A percentile compares a stretch with the other conserved stretches of the same genome.
Evolutionary conservation across 2,797 vertebrate genomes (phyloP).

Genomic region (Helicolenus hilgendorfi): DNA sequence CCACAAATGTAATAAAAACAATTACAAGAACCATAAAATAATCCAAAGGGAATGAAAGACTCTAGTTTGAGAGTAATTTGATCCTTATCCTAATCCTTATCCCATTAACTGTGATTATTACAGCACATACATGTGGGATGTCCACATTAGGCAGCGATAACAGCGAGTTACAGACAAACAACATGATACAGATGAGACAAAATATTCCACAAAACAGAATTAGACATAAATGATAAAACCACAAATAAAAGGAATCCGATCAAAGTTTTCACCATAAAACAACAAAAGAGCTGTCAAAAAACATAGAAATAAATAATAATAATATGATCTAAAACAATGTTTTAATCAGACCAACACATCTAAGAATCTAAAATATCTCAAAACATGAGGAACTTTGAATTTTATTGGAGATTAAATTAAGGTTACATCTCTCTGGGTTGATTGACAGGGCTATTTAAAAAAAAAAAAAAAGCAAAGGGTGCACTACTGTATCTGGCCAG

Average conservation of each 20-base stretch:
- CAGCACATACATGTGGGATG: not conserved
- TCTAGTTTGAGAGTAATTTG: not conserved
- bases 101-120: not conserved
- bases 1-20: not conserved
- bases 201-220: not conserved
- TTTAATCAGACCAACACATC: not conserved
- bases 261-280: not conserved
- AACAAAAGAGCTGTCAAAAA: not conserved
- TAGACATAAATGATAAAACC: not conserved
- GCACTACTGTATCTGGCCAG: constrained; percentile 85
- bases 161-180: not conserved
- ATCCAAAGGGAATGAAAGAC: not conserved
- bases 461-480: not conserved
- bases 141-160: not conserved
- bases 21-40: not conserved
- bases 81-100: not conserved
- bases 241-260: not conserved
- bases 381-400: not conserved
- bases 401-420: too few relatives aligned
- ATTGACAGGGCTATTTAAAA: constrained; percentile 31
- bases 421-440: constrained; percentile 1
- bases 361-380: not conserved
- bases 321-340: not conserved
- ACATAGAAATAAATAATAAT: not conserved
- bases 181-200: not conserved